Evolutionary conservation across 2,888 invertebrate genomes (phyloP), one percentile per base, ranked within the genome.

Genomic region (Nemurella pictetii): DNA sequence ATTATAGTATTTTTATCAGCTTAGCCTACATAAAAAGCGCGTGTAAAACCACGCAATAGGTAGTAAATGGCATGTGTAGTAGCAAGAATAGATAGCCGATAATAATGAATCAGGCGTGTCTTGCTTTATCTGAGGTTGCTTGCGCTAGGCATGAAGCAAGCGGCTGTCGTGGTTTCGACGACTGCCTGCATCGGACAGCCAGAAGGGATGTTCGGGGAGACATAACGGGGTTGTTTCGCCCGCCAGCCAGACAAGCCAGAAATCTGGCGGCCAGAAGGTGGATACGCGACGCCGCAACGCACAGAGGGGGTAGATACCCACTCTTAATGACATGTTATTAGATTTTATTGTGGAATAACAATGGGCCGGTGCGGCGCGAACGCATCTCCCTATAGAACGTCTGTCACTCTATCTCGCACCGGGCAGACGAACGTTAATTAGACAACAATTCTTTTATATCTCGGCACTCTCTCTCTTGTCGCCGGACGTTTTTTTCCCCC

Each of bases 311-410:
- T 28, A 75, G n/a, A n/a, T n/a, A n/a, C n/a, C n/a, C 26, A 4
- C 3, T 28, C 26, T 26, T 75, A 75, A 75, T 75, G 75, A 75
- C 75, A 75, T 75, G 75, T 75, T 75, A 75, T 75, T 27, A 75
- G 85, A 75, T 75, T 73, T 80, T 80, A 55, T 55, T 55, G 55
- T 55, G 20, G 55, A 55, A 55, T 55, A 55, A 55, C 55, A 55
- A 55, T 55, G 20, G 55, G 15, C 20, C 1, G 3, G 3, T 20
- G 55, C 15, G 20, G 3, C 55, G 55, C 15, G 20, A 20, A 12
- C 9, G 20, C 9, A 20, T 55, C 55, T 55, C 20, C 55, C 55
- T n/a, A 55, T 55, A 55, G 55, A 7, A 55, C 55, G 9, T 55
- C 55, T 55, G 55, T 55, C 55, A 55, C 55, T 55, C 15, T 20